phyloP scores from a whole-genome alignment of 2,888 invertebrate species.

The Mythimna vitellina region DNA sequence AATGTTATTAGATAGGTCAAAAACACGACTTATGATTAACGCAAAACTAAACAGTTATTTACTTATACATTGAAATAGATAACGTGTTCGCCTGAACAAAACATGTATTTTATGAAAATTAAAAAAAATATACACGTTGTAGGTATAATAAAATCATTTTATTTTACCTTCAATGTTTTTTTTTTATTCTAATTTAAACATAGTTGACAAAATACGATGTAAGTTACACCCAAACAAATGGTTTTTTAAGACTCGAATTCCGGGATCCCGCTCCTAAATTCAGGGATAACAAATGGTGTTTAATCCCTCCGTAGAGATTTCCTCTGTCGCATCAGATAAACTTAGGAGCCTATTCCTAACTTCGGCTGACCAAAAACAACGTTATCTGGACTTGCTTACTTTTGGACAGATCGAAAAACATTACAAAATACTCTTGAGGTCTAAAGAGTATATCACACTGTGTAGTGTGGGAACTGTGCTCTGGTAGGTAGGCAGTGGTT shows the following conservation, averaged over 20 bases:
- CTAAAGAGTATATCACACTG: too few species aligned
- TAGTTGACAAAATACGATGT: background rate
- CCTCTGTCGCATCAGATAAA: constrained; percentile 23
- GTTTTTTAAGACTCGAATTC: constrained; percentile 4
- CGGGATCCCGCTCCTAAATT: constrained; percentile 12
- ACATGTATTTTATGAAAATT: too few species aligned
- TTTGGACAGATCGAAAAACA: background rate
- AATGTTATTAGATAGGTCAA: too few species aligned
- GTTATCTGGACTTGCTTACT: constrained; percentile 4
- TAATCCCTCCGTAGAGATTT: constrained; percentile 28
- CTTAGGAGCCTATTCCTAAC: constrained; percentile 15
- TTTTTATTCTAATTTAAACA: background rate
- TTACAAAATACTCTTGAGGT: background rate
- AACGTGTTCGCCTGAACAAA: too few species aligned
- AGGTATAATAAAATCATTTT: background rate
- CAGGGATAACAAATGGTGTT: constrained; percentile 23
- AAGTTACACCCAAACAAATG: constrained; percentile 2
- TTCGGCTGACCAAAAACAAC: constrained; percentile 25
- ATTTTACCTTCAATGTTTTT: background rate
- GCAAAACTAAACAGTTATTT: too few species aligned
- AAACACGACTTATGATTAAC: too few species aligned
- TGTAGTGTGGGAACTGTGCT: too few species aligned
- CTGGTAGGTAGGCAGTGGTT: too few species aligned
- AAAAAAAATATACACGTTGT: too few species aligned
- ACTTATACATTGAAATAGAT: too few species aligned